Evolutionary conservation across 2,888 invertebrate genomes (phyloP), one percentile per base, ranked within the genome.

Genomic region (Ceriagrion tenellum): DNA sequence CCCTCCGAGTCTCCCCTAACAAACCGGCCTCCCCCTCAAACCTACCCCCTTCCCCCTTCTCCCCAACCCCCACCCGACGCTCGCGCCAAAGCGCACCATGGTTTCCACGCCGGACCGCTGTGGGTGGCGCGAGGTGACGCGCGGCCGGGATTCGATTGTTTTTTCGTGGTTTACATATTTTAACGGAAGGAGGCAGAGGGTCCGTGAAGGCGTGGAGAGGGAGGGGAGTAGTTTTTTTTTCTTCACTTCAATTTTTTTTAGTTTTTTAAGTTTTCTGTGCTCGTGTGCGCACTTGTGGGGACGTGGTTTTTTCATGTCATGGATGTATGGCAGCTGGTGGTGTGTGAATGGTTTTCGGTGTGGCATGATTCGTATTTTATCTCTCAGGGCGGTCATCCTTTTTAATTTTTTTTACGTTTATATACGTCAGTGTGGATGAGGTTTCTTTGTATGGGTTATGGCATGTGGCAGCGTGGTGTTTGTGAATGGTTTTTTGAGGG

Each of bases 111-210:
- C 26, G 4, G 26, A 59, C 55, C 89, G 89, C 89, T 35, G 55
- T 89, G 89, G 55, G 55, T 55, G 89, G 55, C 89, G 55, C 89
- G 89, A 55, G 20, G 18, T 55, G 47, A 40, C 88, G 88, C 88
- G 26, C 6, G 26, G 26, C 89, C 55, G 26, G 89, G 89, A 55
- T 89, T 55, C 55, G 55, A 89, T 89, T 89, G 55, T 55, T 89
- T 55, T 89, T 89, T 89, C 55, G 89, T 89, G 55, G 89, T 89
- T 89, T 89, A 89, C 89, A n/a, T 55, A 89, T 89, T 89, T 89
- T 89, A 89, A 89, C 89, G 55, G 89, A 8, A 47, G 47, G 47
- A 47, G 47, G 47, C 8, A 47, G 89, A 55, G 55, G 55, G 40
- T 4, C 30, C 40, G 35, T 8, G 88, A n/a, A 26, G 88, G 88